Evolutionary conservation across 2,113 vertebrate species (phyloP), one percentile per base, ranked within the genome.

Genomic region (Lontra canadensis): DNA sequence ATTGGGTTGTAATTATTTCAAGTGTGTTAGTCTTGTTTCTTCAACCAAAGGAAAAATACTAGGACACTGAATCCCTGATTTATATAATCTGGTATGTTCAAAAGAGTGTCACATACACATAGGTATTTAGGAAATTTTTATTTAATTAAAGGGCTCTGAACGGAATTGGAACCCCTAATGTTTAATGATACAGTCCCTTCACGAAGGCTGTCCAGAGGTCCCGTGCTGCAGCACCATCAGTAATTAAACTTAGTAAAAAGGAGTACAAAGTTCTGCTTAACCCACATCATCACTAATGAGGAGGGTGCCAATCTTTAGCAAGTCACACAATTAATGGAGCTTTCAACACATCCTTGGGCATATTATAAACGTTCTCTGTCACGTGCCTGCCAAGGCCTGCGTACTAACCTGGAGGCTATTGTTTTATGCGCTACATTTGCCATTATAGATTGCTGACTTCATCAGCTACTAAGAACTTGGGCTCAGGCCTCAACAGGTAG

Each of bases 341-440:
- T 95, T 86, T 86, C 67, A 57, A 67, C 73, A 96, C 25, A 25
- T 55, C 76, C 80, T 65, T 93, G 78, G 23, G 63, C 65, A 71
- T 59, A 20, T 63, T 69, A 34, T 59, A 69, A 95, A 69, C 42
- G 23, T 88, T 39, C 49, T 73, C 65, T 96, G 80, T 88, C 79
- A 78, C 86, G 42, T 36, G 90, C 87, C 95, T 94, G 92, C 83
- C 90, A 94, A 92, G 55, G 61, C 87, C 92, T 89, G 92, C 67
- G 17, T 95, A 88, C 86, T 88, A 65, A 89, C 82, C 97, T 94
- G 71, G 44, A 96, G 95, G 95, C 87, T 86, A 74, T 81, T 86
- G 81, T 90, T 95, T 95, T 21, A 20, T 42, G 74, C 12, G 26
- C 71, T 93, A 92, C 39, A 34, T 94, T 90, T 90, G 76, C 85